These are phyloP conservation scores for Melinaea menophilus DNA, from an alignment of 2,888 invertebrate genomes.

Conservation along the genomic window DNA sequence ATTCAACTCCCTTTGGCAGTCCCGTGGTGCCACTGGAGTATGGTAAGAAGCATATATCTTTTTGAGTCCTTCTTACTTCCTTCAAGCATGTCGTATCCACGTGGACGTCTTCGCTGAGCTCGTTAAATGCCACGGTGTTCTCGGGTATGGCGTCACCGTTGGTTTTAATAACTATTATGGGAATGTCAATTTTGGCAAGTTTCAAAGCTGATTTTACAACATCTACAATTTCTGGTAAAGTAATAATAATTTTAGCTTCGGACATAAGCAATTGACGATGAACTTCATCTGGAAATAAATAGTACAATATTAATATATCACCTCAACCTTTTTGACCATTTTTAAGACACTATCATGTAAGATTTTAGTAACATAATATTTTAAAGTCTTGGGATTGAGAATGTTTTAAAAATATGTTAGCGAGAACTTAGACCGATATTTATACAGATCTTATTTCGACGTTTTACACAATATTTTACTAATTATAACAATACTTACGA, in stretches of 20 bases:
- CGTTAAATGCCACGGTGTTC: conserved; percentile 79
- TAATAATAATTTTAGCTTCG: conserved; percentile 80
- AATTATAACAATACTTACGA: conserved; percentile 54
- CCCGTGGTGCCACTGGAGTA: conserved; percentile 95
- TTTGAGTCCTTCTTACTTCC: conserved; percentile 58
- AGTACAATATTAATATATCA: not conserved
- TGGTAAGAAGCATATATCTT: conserved; percentile 84
- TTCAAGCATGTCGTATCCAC: conserved; percentile 76
- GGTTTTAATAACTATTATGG: conserved; percentile 73
- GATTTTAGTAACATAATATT: no score
- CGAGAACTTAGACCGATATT: no score
- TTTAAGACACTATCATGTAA: no score
- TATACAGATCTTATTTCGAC: no score
- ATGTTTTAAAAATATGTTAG: no score
- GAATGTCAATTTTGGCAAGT: conserved; percentile 68
- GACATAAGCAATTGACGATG: conserved; percentile 80
- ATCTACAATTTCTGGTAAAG: conserved; percentile 71
- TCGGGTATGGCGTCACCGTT: conserved; percentile 58
- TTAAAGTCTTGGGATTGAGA: no score
- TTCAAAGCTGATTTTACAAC: conserved; percentile 70
- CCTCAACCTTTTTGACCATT: not conserved
- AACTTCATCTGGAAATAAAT: conserved; percentile 81
- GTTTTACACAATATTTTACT: not conserved
- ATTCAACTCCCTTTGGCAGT: conserved; percentile 85
- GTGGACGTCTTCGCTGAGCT: conserved; percentile 76